Evolutionary conservation across 2,797 vertebrate genomes (phyloP).

Genomic region (Botia kubotai): DNA sequence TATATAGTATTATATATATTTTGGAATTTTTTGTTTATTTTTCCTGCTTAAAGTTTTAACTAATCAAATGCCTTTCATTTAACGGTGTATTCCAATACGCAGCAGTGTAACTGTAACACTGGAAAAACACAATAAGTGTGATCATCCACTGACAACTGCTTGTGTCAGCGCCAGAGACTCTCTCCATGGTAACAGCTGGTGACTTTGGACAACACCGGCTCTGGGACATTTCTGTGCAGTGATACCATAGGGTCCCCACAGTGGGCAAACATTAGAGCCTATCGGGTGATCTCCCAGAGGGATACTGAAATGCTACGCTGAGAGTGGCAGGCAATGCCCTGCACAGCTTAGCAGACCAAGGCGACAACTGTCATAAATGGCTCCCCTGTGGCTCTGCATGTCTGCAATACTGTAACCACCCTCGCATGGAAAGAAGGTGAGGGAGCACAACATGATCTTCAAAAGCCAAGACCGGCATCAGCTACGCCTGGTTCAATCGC

Average conservation of each 20-base stretch:
- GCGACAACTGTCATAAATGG: conserved; percentile 81
- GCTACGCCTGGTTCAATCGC: conserved; percentile 1
- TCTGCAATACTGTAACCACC: conserved; percentile 67
- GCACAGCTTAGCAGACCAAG: conserved; percentile 75
- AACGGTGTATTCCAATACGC: not conserved
- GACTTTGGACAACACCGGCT: conserved; percentile 71
- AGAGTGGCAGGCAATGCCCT: conserved; percentile 71
- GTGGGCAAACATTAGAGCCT: conserved; percentile 74
- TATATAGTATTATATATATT: too few species aligned
- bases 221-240: conserved; percentile 70
- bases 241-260: conserved; percentile 71
- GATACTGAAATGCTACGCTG: conserved; percentile 69
- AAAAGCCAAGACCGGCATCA: conserved; percentile 15
- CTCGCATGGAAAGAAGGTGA: conserved; percentile 38
- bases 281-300: conserved; percentile 75
- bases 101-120: not conserved
- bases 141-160: conserved; percentile 25
- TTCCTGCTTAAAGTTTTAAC: not conserved
- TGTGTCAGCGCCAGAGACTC: conserved; percentile 55
- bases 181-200: conserved; percentile 72
- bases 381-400: conserved; percentile 72
- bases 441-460: conserved; percentile 30
- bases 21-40: too few species aligned
- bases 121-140: conserved; percentile 42
- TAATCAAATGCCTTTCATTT: not conserved